Evolutionary conservation across 2,888 invertebrate species (phyloP).

Genomic region (Ceriagrion tenellum): DNA sequence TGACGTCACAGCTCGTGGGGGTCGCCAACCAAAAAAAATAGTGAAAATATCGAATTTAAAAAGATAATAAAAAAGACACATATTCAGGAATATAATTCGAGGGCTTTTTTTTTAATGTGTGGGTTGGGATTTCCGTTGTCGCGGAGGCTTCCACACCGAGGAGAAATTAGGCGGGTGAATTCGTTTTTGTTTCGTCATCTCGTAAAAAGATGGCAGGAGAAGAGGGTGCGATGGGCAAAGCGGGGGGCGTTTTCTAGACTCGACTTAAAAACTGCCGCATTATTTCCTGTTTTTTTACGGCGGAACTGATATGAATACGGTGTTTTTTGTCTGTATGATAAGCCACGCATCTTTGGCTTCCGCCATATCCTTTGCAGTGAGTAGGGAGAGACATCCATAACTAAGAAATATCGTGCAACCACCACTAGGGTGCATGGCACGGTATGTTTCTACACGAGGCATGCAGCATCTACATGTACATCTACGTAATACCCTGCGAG

Average conservation of each 20-base stretch:
- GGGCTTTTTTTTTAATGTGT: neutral
- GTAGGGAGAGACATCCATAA: too few species aligned
- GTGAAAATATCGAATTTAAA: too few species aligned
- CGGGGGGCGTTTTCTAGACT: neutral
- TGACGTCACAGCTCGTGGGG: neutral
- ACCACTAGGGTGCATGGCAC: too few species aligned
- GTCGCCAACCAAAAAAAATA: neutral
- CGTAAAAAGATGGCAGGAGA: neutral
- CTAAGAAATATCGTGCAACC: too few species aligned
- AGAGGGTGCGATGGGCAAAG: neutral
- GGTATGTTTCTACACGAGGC: too few species aligned
- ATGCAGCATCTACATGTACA: too few species aligned
- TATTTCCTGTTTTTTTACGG: neutral
- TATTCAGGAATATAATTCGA: too few species aligned
- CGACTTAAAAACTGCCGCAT: neutral
- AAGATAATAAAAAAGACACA: neutral
- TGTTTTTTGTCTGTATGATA: neutral
- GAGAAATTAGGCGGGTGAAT: neutral
- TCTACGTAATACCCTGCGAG: too few species aligned
- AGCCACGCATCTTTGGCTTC: neutral
- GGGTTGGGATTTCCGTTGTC: neutral
- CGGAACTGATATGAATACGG: neutral
- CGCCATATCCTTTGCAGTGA: neutral
- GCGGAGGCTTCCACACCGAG: neutral
- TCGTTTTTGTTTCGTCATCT: neutral